Percentiles rank a stretch among this genome's conserved stretches.
These are phyloP conservation scores for Chaetodon trifascialis DNA, from an alignment of 2,113 vertebrate species.

Conservation along the genomic window DNA sequence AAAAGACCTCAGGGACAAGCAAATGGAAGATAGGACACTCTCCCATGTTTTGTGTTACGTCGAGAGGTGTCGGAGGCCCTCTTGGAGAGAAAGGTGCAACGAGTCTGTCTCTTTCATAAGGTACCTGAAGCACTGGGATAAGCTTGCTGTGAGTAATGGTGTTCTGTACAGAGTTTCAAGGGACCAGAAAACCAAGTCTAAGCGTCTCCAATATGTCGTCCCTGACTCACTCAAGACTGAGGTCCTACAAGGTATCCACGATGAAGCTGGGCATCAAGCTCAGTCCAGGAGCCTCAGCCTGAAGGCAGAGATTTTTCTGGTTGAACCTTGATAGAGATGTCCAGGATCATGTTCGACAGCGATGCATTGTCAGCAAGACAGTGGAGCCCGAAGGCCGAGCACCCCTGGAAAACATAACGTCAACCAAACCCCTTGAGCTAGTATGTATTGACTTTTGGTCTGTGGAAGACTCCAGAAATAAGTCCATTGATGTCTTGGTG, in stretches of 20 bases:
- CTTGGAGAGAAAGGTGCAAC: not conserved
- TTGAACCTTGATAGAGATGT: not conserved
- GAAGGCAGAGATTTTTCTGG: slow-evolving; percentile 40
- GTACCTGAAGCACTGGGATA: not conserved
- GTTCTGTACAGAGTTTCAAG: slow-evolving; percentile 24
- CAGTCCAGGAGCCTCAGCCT: slow-evolving; percentile 30
- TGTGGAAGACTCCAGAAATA: slow-evolving; percentile 5
- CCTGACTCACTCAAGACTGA: slow-evolving; percentile 9
- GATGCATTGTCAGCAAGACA: slow-evolving; percentile 29
- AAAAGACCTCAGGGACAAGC: not conserved
- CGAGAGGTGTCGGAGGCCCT: not conserved
- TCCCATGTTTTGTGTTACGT: too few species aligned
- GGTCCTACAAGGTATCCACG: not conserved
- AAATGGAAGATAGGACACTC: too few species aligned
- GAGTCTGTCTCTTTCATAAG: too few species aligned
- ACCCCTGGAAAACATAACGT: not conserved
- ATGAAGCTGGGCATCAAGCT: slow-evolving; percentile 19
- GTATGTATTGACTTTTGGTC: slow-evolving; percentile 35
- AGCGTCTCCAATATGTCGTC: not conserved
- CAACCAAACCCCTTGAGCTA: not conserved
- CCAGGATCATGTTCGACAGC: slow-evolving; percentile 7
- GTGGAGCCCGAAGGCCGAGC: not conserved
- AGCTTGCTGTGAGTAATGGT: not conserved
- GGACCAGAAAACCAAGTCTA: not conserved
- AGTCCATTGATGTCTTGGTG: slow-evolving; percentile 18